Evolutionary conservation across 2,113 vertebrate species (phyloP).

Genomic region (Platanista minor): DNA sequence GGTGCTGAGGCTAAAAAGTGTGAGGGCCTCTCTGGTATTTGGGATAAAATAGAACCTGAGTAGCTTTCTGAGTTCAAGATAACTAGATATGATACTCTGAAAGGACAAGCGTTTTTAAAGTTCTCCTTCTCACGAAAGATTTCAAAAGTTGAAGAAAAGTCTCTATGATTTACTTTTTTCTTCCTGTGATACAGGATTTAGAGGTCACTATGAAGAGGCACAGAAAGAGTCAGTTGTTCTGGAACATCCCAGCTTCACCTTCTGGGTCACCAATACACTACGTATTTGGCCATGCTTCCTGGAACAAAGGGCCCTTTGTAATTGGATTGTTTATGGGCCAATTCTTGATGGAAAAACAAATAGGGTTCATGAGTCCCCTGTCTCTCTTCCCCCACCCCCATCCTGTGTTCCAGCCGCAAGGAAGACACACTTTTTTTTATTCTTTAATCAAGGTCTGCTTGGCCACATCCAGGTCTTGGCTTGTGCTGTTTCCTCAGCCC

Average conservation of each 20-base stretch:
- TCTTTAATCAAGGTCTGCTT: not conserved
- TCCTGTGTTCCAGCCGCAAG: not conserved
- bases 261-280: not conserved
- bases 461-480: not conserved
- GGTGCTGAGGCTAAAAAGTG: not conserved
- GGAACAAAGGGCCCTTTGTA: conserved; percentile 14
- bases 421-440: not conserved
- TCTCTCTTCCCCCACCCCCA: not conserved
- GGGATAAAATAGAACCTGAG: not conserved
- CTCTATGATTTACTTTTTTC: not conserved
- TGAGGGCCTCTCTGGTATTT: not conserved
- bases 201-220: not conserved
- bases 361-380: not conserved
- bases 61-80: not conserved
- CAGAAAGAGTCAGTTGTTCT: not conserved
- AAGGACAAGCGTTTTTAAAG: not conserved
- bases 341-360: conserved; percentile 26
- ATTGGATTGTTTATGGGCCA: not conserved
- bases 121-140: not conserved
- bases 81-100: not conserved
- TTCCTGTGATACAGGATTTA: not conserved
- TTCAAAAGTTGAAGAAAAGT: not conserved
- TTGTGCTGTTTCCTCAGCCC: not conserved
- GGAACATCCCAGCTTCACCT: not conserved
- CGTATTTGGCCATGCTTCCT: not conserved